phyloP scores from a whole-genome alignment of 2,888 invertebrate species.

The Erynnis tages region DNA sequence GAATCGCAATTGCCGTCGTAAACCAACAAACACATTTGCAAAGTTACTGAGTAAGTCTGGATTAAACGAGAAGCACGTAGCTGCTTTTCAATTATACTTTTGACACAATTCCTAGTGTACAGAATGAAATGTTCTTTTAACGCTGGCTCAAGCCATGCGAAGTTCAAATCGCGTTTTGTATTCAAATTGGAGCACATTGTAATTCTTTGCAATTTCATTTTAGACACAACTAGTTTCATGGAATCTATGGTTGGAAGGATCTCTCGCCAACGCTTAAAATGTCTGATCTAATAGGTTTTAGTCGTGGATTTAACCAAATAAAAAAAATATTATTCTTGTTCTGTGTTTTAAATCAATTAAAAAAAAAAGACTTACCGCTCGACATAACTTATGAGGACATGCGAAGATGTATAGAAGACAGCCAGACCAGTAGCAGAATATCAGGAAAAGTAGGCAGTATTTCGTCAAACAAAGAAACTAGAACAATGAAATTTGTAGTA shows the following conservation, averaged over 20 bases:
- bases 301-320: neutral
- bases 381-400: conserved; percentile 63
- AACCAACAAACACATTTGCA: neutral
- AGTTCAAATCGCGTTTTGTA: conserved; percentile 10
- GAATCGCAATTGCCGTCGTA: neutral
- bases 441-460: conserved; percentile 48
- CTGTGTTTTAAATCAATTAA: too few relatives aligned
- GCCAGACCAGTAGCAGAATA: conserved; percentile 70
- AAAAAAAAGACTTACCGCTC: conserved; percentile 50
- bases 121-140: conserved; percentile 18
- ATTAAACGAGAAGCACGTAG: conserved; percentile 1
- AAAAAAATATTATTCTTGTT: too few relatives aligned
- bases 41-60: conserved; percentile 1
- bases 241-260: neutral
- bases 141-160: conserved; percentile 6
- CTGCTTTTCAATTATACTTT: conserved; percentile 16
- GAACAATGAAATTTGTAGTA: conserved; percentile 38
- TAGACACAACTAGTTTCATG: conserved; percentile 1
- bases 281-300: neutral
- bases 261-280: neutral
- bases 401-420: conserved; percentile 60
- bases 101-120: conserved; percentile 10
- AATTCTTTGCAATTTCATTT: conserved; percentile 19
- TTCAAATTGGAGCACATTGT: conserved; percentile 15
- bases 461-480: conserved; percentile 60